Percentiles rank a stretch among this genome's conserved stretches.
phyloP scores from a whole-genome alignment of 2,888 invertebrate species.

The Nyleta sp. region DNA sequence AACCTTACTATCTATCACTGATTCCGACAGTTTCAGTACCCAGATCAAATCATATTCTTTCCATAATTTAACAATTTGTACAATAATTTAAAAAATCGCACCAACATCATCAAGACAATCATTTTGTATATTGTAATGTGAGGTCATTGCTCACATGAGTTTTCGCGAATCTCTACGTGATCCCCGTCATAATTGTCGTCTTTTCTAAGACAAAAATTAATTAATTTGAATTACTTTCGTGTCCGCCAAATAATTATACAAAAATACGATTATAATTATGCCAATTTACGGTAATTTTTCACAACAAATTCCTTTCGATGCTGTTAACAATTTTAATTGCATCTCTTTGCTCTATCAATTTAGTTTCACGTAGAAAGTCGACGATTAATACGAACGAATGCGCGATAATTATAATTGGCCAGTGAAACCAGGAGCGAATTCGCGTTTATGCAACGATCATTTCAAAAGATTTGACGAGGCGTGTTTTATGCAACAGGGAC shows the following conservation, averaged over 20 bases:
- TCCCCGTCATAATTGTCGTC: too few species aligned
- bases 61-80: too few species aligned
- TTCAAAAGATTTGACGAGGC: not conserved
- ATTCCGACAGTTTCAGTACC: not conserved
- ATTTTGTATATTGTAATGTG: too few species aligned
- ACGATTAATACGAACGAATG: constrained; percentile 6
- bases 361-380: constrained; percentile 32
- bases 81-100: too few species aligned
- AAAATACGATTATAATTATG: too few species aligned
- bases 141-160: too few species aligned
- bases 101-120: too few species aligned
- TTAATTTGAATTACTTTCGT: too few species aligned
- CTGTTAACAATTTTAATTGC: constrained; percentile 6
- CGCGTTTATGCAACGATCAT: not conserved
- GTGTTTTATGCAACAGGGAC: constrained; percentile 82
- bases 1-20: not conserved
- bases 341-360: constrained; percentile 10
- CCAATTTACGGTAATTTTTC: constrained; percentile 11
- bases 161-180: too few species aligned
- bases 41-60: too few species aligned
- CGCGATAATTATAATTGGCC: constrained; percentile 2
- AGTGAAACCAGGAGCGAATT: constrained; percentile 3
- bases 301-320: not conserved
- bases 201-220: too few species aligned
- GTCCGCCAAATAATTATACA: too few species aligned